These are phyloP conservation scores for Sternotherus odoratus DNA, from an alignment of 2,797 vertebrate genomes.

Conservation along the genomic window DNA sequence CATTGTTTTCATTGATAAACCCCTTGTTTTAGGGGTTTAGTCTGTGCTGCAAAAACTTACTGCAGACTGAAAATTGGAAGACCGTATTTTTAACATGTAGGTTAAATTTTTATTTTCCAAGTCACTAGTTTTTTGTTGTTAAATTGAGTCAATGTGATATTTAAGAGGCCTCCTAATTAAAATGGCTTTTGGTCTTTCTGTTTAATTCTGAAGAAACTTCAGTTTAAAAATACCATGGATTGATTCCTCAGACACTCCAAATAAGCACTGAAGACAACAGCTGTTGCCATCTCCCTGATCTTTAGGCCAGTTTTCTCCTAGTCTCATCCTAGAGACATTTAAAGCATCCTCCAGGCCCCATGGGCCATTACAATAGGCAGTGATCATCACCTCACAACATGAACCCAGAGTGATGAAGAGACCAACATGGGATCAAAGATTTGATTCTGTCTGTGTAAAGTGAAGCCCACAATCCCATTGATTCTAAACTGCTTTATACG, in stretches of 20 bases:
- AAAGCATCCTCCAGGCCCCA: neutral
- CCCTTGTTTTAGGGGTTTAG: neutral
- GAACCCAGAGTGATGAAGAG: neutral
- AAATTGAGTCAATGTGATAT: neutral
- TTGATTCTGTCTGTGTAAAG: neutral
- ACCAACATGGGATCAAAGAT: neutral
- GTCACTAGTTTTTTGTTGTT: neutral
- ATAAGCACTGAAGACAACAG: neutral
- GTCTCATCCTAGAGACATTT: neutral
- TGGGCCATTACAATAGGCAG: neutral
- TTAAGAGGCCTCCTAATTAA: neutral
- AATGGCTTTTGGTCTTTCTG: neutral
- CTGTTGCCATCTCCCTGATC: neutral
- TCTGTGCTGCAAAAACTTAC: neutral
- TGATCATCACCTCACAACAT: neutral
- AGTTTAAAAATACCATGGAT: neutral
- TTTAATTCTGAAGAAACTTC: neutral
- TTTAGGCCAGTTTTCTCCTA: neutral
- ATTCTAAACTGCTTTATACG: neutral
- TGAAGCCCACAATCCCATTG: neutral
- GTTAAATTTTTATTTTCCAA: neutral
- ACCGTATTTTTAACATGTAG: fast-evolving
- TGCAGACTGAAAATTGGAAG: neutral
- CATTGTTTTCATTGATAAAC: fast-evolving
- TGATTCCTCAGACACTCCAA: neutral